Conservation (phyloP, 2,888 invertebrate species). For the Marasmarcha lunaedactyla region DNA sequence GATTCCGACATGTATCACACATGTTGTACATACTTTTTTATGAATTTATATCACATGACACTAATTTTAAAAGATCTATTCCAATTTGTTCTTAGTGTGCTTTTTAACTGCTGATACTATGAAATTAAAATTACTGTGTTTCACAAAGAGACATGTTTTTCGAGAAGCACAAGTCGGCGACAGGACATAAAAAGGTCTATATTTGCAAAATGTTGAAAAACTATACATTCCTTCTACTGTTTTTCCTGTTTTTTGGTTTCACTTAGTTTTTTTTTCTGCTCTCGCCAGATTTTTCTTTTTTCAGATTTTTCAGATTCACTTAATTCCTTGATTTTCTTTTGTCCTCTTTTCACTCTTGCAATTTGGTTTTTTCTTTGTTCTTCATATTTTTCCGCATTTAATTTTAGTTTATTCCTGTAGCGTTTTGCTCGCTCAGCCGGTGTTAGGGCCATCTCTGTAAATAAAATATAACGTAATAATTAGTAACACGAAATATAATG, state of each 20-base stretch:
- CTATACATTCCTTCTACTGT: constrained; percentile 3
- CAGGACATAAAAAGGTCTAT: too few species aligned
- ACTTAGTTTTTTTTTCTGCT: neutral
- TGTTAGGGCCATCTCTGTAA: too few species aligned
- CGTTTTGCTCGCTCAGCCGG: too few species aligned
- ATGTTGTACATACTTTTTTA: constrained; percentile 5
- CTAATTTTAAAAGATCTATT: constrained; percentile 4
- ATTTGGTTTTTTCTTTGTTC: too few species aligned
- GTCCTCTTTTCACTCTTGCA: too few species aligned
- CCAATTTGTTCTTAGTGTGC: neutral
- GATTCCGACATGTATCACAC: constrained; percentile 5
- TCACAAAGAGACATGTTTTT: constrained; percentile 2
- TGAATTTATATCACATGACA: constrained; percentile 6
- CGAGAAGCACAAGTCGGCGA: neutral
- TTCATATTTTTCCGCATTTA: too few species aligned
- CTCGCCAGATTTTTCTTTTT: constrained; percentile 3
- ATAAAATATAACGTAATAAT: too few species aligned
- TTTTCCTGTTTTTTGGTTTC: constrained; percentile 1
- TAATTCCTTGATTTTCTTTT: too few species aligned
- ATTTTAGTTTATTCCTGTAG: too few species aligned
- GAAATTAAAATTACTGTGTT: constrained; percentile 2
- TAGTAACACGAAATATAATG: too few species aligned
- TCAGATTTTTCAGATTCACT: too few species aligned
- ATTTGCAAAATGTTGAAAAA: constrained; percentile 2
- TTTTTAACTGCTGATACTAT: neutral